phyloP scores from a whole-genome alignment of 1,140 invertebrate species.

The Pararge aegeria region DNA sequence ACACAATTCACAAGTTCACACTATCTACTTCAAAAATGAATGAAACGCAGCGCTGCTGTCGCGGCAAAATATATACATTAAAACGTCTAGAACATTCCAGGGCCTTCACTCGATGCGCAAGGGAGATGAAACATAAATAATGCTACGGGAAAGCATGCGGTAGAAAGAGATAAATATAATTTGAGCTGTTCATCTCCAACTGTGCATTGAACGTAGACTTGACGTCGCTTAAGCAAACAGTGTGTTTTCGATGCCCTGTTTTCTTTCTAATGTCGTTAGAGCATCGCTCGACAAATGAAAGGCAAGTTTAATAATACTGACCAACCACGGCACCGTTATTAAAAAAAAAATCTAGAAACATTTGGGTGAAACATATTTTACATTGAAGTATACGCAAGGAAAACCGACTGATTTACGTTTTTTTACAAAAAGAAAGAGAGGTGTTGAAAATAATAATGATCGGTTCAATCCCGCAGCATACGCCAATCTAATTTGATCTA shows the following conservation, averaged over 20 bases:
- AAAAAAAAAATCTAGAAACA: background rate
- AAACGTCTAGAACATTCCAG: constrained; percentile 80
- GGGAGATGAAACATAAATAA: constrained; percentile 48
- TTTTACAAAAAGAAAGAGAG: background rate
- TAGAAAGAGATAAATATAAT: constrained; percentile 73
- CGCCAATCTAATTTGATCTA: background rate
- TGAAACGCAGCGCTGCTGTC: constrained; percentile 72
- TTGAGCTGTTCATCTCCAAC: constrained; percentile 50
- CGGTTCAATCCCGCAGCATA: background rate
- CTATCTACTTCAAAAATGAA: constrained; percentile 70
- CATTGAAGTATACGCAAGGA: background rate
- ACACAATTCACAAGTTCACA: constrained; percentile 69
- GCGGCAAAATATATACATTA: constrained; percentile 79
- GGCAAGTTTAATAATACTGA: background rate
- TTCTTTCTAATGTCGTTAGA: constrained; percentile 9
- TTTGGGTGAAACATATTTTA: background rate
- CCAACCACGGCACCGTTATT: constrained; percentile 14
- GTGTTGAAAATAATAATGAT: background rate
- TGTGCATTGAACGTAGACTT: constrained; percentile 44
- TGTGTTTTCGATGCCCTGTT: constrained; percentile 38
- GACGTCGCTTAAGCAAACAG: constrained; percentile 43
- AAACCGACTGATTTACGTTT: constrained; percentile 10
- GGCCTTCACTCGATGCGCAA: constrained; percentile 63
- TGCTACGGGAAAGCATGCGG: background rate
- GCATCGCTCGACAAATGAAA: constrained; percentile 17